Percentiles rank a stretch among this genome's conserved stretches.
phyloP scores from a whole-genome alignment of 2,797 vertebrate genomes.

The Scomberomorus guttatus region DNA sequence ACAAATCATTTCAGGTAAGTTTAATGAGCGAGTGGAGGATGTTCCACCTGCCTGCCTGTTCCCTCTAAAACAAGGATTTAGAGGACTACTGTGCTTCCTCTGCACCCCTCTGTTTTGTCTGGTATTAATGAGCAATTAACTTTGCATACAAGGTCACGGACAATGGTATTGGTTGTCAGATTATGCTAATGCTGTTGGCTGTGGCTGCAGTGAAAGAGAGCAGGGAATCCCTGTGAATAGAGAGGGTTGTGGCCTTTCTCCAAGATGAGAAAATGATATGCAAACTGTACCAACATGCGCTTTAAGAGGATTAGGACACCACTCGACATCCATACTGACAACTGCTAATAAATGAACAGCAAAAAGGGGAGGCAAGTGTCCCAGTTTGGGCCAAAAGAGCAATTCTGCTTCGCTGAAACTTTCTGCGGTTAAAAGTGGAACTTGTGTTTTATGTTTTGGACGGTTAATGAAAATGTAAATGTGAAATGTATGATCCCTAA shows the following conservation, averaged over 20 bases:
- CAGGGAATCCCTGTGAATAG: conserved; percentile 78
- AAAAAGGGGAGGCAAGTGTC: conserved; percentile 46
- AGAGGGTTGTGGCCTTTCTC: conserved; percentile 79
- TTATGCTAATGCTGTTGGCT: conserved; percentile 82
- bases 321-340: conserved; percentile 82
- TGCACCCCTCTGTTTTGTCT: conserved; percentile 81
- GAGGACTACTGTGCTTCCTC: conserved; percentile 73
- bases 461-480: conserved; percentile 32
- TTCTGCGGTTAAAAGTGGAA: conserved; percentile 14
- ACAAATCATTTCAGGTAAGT: conserved; percentile 46
- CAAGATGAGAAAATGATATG: conserved; percentile 84
- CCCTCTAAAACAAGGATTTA: conserved; percentile 66
- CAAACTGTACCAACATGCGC: conserved; percentile 84
- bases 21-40: conserved; percentile 44
- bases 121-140: conserved; percentile 86
- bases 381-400: conserved; percentile 42
- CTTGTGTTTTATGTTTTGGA: conserved; percentile 17
- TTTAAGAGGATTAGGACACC: conserved; percentile 85
- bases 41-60: conserved; percentile 68
- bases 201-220: conserved; percentile 73
- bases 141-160: conserved; percentile 84
- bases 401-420: conserved; percentile 17
- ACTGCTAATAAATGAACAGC: conserved; percentile 75
- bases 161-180: conserved; percentile 84
- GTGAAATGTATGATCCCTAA: conserved; percentile 25